Conservation (phyloP, 2,888 invertebrate species). For the Pachymerium ferrugineum region DNA sequence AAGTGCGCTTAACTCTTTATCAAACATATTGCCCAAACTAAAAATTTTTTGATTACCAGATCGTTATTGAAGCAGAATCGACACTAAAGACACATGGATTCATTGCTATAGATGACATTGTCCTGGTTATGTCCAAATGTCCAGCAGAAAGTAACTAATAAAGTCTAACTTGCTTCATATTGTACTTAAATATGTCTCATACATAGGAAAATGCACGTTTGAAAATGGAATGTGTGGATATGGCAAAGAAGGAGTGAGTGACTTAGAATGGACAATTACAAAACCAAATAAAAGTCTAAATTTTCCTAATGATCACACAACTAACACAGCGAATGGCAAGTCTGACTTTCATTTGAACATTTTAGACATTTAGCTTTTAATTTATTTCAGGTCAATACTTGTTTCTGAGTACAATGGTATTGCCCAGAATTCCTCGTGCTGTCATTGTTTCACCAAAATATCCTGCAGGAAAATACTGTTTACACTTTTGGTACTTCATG, state of each 20-base stretch:
- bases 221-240: background rate
- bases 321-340: background rate
- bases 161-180: background rate
- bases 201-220: background rate
- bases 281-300: background rate
- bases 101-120: background rate
- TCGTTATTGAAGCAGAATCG: background rate
- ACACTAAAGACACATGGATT: background rate
- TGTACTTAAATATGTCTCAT: background rate
- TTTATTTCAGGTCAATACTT: background rate
- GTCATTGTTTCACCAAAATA: background rate
- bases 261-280: background rate
- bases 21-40: background rate
- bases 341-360: too few relatives aligned
- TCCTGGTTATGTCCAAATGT: background rate
- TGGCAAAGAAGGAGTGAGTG: background rate
- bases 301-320: background rate
- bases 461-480: background rate
- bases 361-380: too few relatives aligned
- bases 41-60: background rate
- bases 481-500: background rate
- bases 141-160: background rate
- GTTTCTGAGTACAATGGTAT: background rate
- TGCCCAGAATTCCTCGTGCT: background rate
- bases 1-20: too few relatives aligned